Percentiles rank a stretch among this genome's conserved stretches.
Evolutionary conservation across 53 echinoderm and acorn worm species (phyloP).

Genomic region (Crossaster papposus): DNA sequence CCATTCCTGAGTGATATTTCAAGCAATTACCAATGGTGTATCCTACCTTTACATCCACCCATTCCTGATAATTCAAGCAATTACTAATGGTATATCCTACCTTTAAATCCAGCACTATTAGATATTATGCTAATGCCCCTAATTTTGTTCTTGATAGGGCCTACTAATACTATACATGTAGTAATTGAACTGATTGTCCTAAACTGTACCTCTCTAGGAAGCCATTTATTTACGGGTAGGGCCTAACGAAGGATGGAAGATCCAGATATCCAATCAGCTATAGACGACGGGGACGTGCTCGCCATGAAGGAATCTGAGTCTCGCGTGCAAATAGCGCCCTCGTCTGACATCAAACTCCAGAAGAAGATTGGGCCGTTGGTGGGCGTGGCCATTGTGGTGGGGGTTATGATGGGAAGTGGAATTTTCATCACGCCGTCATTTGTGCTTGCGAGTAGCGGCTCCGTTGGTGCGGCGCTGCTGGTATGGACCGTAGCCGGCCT

Average conservation of each 20-base stretch:
- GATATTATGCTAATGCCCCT: too few relatives aligned
- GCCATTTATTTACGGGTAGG: too few relatives aligned
- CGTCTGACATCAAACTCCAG: constrained; percentile 48
- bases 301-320: background rate
- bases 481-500: constrained; percentile 55
- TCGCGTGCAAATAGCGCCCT: background rate
- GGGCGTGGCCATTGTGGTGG: constrained; percentile 59
- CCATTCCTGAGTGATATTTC: too few relatives aligned
- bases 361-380: constrained; percentile 50
- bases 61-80: too few relatives aligned
- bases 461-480: constrained; percentile 49
- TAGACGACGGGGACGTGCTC: background rate
- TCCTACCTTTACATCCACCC: too few relatives aligned
- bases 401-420: constrained; percentile 59
- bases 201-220: too few relatives aligned
- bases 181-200: too few relatives aligned
- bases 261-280: background rate
- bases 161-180: too few relatives aligned
- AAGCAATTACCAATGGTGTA: too few relatives aligned
- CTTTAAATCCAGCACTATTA: too few relatives aligned
- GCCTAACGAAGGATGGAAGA: background rate
- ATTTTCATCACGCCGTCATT: constrained; percentile 58
- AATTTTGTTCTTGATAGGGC: too few relatives aligned
- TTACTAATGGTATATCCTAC: too few relatives aligned
- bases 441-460: constrained; percentile 46